Base-by-base conservation (phyloP, 2,888 invertebrate genomes). In the Anthrax anthrax region DNA sequence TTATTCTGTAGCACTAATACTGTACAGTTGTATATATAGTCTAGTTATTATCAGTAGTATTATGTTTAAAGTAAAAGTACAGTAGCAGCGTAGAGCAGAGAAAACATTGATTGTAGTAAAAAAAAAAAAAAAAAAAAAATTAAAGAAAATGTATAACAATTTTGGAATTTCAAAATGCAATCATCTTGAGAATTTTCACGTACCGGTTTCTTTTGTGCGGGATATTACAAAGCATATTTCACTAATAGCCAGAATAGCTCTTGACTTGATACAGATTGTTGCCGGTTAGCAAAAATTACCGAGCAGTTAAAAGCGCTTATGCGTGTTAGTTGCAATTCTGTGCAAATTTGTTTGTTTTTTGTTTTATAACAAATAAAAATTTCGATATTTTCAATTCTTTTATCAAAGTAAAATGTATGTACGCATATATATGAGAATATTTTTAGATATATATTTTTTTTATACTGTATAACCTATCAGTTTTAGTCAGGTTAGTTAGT, bases 201-300 rank as follows among this genome's bases (percentile, higher is more conserved):
- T 47, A 47, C 47, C 53, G 51, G 47, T 49, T 43, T 49, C 50
- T 49, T 48, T 53, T 53, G 50, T 50, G 49, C 54, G 49, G 50
- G 44, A 29, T 42, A 40, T 43, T 41, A 51, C 53, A 58, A 57
- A 56, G 57, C 56, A 57, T 57, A 56, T 57, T 57, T 56, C 55
- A 55, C 56, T 55, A 57, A 57, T 58, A 58, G 56, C 56, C n/a
- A 52, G 51, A 57, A 56, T 56, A 55, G 54, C 53, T 54, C 49
- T 55, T 52, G 52, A 52, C 49, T 55, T 52, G 52, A 52, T 44
- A 40, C 47, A 37, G 43, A 47, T 43, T 48, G 39, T 43, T 40
- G 32, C 18, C 39, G 42, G 12, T 32, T 12, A 32, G 29, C 29
- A 9, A 12, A n/a, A n/a, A n/a, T n/a, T n/a, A n/a, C n/a, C n/a